Base-by-base conservation (phyloP, 2,888 invertebrate genomes). In the Agonopterix arenella region DNA sequence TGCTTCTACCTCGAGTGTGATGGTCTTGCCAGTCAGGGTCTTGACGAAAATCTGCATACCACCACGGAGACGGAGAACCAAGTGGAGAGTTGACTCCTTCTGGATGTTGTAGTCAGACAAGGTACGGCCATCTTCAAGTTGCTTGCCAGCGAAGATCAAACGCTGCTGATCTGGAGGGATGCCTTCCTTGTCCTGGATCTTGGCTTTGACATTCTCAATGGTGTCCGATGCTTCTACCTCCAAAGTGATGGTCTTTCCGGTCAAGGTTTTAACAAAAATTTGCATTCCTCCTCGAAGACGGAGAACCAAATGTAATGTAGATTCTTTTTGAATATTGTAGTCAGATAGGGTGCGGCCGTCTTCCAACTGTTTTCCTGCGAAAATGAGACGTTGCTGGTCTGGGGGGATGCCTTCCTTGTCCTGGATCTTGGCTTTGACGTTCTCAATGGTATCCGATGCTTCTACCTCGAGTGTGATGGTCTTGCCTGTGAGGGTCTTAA, bases 31-130 rank as follows among this genome's bases (percentile, higher is more conserved):
- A 2, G 80, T 80, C 0, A 80, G 47, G 0, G 80, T 80, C 10
- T 80, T 80, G 0, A 84, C 83, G 28, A 83, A 83, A 0, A 83
- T 83, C 48, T 83, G 83, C 83, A 83, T 83, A 13, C 83, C 83
- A 41, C 74, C 80, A 8, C 80, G 66, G 0, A 80, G 76, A 62
- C 80, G 75, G 2, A 80, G 28, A 0, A 80, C 80, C 3, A 80
- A 36, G 8, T 80, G 80, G 0, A 80, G 72, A 0, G 80, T 80
- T 0, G 80, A 80, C 11, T 80, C 80, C 0, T 80, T 80, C 2
- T 80, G 80, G 1, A 80, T 80, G 9, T 80, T 80, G 44, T 80
- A 80, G 52, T 80, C 80, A 0, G 80, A 80, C 0, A 80, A 55
- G 0, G 80, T 80, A 36, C 80, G 76, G 0, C 80, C 80, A 60